Percentiles rank a stretch among this genome's conserved stretches.
Evolutionary conservation across 2,888 invertebrate species (phyloP).

Genomic region (Hecatera dysodea): DNA sequence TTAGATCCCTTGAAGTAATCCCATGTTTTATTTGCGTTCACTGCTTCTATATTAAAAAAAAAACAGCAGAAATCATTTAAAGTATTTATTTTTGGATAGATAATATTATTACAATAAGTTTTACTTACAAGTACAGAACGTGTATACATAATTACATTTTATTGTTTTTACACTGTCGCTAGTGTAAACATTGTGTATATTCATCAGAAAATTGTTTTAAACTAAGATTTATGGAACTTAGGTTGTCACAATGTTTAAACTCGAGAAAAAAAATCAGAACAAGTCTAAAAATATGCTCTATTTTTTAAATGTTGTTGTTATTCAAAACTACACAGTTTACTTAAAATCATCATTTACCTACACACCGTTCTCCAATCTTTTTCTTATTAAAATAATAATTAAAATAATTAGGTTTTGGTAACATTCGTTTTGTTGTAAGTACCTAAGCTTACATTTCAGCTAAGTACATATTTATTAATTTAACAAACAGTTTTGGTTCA

Average conservation of each 20-base stretch:
- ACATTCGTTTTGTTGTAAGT: slow-evolving; percentile 51
- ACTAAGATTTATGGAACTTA: too few species aligned
- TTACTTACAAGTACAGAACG: slow-evolving; percentile 32
- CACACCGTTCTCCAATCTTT: not conserved
- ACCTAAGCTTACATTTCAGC: slow-evolving; percentile 28
- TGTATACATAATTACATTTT: slow-evolving; percentile 1
- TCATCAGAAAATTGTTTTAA: too few species aligned
- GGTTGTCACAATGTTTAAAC: not conserved
- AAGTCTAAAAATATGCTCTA: not conserved
- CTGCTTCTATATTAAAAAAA: not conserved
- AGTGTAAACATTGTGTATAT: not conserved
- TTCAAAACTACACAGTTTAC: slow-evolving; percentile 5
- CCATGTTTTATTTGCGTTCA: too few species aligned
- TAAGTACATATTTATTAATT: slow-evolving; percentile 10
- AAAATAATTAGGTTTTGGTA: slow-evolving; percentile 60
- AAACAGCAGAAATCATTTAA: slow-evolving; percentile 1
- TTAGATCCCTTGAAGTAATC: too few species aligned
- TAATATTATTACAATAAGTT: slow-evolving; percentile 25
- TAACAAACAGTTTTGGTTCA: slow-evolving; percentile 9
- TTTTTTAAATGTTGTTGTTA: not conserved
- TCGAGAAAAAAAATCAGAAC: not conserved
- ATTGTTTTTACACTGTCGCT: not conserved
- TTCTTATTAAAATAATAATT: slow-evolving; percentile 22
- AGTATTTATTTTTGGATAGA: slow-evolving; percentile 47
- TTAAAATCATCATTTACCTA: slow-evolving; percentile 23